phyloP scores from a whole-genome alignment of 2,888 invertebrate genomes.

The Tipula lateralis region DNA sequence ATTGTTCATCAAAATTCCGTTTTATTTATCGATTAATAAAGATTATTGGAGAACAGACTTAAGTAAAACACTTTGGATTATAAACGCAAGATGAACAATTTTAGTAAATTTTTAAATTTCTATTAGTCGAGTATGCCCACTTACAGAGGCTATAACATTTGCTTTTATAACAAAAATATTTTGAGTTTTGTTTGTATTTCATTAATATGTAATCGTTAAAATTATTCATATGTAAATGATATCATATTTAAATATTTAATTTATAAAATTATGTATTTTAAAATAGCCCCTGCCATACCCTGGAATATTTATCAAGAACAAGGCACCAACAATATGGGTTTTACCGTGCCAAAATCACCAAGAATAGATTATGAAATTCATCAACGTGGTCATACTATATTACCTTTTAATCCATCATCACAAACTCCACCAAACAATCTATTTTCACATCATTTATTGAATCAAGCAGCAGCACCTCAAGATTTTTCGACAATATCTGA shows the following conservation, averaged over 20 bases:
- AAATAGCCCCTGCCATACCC: constrained; percentile 7
- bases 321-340: background rate
- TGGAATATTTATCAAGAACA: constrained; percentile 25
- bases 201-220: background rate
- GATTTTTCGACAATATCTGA: background rate
- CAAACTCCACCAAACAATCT: background rate
- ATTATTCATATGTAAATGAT: background rate
- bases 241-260: background rate
- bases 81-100: no score
- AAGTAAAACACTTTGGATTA: no score
- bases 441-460: background rate
- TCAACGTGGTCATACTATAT: background rate
- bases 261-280: background rate
- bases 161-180: no score
- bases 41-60: no score
- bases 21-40: no score
- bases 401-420: background rate
- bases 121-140: no score
- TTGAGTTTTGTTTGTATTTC: background rate
- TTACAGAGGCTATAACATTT: no score
- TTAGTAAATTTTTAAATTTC: no score
- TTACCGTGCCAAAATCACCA: constrained; percentile 12
- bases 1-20: no score
- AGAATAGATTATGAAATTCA: constrained; percentile 25
- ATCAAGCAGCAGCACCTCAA: background rate